Percentiles rank a stretch among this genome's conserved stretches.
Conservation (phyloP, 2,888 invertebrate species). For the Gnatocerus cornutus region DNA sequence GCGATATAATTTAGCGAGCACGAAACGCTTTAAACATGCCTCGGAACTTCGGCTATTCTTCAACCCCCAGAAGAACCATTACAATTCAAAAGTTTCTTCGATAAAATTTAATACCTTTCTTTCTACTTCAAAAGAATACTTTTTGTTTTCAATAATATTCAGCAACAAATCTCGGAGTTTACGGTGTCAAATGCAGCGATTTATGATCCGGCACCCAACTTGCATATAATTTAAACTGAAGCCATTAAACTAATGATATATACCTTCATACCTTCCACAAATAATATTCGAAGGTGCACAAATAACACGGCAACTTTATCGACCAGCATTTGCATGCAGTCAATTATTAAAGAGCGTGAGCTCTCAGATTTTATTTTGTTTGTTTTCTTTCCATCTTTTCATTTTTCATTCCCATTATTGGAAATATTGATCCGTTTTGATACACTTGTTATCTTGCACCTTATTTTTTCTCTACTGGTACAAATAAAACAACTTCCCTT, state of each 20-base stretch:
- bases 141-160: neutral
- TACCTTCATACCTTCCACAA: conserved; percentile 2
- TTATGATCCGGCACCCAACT: conserved; percentile 9
- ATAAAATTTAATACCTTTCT: too few relatives aligned
- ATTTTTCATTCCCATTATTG: neutral
- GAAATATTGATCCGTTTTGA: conserved; percentile 16
- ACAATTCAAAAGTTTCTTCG: too few relatives aligned
- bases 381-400: neutral
- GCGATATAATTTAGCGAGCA: neutral
- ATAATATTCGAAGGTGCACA: conserved; percentile 1
- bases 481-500: conserved; percentile 16
- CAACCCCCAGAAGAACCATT: too few relatives aligned
- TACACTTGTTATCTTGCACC: conserved; percentile 18
- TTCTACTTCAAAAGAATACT: too few relatives aligned
- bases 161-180: conserved; percentile 18
- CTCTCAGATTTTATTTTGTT: conserved; percentile 1
- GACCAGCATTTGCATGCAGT: neutral
- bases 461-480: conserved; percentile 3
- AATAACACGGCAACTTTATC: conserved; percentile 1
- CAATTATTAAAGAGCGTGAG: conserved; percentile 2
- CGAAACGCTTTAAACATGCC: too few relatives aligned
- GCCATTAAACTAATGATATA: conserved; percentile 28
- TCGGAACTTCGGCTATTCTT: too few relatives aligned
- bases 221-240: conserved; percentile 15
- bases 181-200: conserved; percentile 11